Percentiles rank a stretch among this genome's conserved stretches.
Evolutionary conservation across 2,888 invertebrate genomes (phyloP).

Genomic region (Erebia epiphron): DNA sequence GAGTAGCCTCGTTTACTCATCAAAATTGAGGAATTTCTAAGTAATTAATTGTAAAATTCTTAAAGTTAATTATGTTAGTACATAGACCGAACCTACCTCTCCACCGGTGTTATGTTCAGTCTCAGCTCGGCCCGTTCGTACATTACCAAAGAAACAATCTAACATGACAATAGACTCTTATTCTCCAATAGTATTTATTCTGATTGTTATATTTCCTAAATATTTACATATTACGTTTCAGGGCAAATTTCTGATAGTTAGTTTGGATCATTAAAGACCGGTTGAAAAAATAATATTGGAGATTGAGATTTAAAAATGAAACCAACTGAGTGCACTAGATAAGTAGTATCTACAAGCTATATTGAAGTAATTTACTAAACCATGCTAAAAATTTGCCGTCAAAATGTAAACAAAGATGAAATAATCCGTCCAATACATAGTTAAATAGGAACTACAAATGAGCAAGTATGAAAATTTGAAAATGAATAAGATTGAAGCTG

Average conservation of each 20-base stretch:
- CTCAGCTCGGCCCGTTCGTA: conserved; percentile 72
- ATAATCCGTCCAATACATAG: not conserved
- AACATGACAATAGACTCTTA: conserved; percentile 81
- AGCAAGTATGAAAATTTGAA: conserved; percentile 33
- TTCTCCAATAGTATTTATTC: conserved; percentile 78
- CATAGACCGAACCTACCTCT: conserved; percentile 79
- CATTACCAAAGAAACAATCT: conserved; percentile 81
- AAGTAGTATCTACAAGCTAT: conserved; percentile 34
- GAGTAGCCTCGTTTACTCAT: conserved; percentile 73
- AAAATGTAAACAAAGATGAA: not conserved
- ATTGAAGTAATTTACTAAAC: conserved; percentile 22
- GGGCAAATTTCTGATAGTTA: not conserved
- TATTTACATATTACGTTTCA: not conserved
- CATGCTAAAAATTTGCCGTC: conserved; percentile 29
- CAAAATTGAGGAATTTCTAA: conserved; percentile 73
- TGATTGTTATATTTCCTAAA: conserved; percentile 9
- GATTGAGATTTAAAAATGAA: conserved; percentile 47
- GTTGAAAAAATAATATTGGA: conserved; percentile 73
- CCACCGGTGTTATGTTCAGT: conserved; percentile 72
- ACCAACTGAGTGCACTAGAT: conserved; percentile 38
- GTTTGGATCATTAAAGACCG: not conserved
- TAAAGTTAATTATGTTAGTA: conserved; percentile 47
- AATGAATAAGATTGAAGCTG: conserved; percentile 35
- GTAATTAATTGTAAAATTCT: conserved; percentile 42
- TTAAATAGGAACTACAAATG: conserved; percentile 8